A percentile compares a stretch with the other conserved stretches of the same genome.
Conservation (phyloP, 2,113 vertebrate genomes). For the Amphiprion ocellaris region DNA sequence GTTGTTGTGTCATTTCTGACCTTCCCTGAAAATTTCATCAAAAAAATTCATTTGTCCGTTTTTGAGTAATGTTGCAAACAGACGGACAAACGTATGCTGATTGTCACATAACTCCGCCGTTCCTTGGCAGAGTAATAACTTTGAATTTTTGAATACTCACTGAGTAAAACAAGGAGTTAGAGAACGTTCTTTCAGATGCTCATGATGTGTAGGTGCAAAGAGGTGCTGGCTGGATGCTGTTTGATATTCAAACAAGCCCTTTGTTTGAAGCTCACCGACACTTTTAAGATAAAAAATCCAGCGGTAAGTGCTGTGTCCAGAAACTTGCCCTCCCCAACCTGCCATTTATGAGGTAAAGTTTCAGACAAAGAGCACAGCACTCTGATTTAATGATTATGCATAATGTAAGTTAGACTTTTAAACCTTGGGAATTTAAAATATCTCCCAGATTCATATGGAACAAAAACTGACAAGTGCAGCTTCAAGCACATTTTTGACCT, state of each 20-base stretch:
- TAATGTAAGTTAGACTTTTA: constrained; percentile 24
- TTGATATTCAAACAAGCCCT: background rate
- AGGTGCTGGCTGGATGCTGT: background rate
- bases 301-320: background rate
- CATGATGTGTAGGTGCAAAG: no score
- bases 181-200: no score
- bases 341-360: constrained; percentile 23
- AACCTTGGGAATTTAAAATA: constrained; percentile 28
- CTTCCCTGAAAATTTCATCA: no score
- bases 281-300: background rate
- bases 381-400: constrained; percentile 20
- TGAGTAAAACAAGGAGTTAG: no score
- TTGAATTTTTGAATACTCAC: no score
- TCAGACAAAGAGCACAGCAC: constrained; percentile 1
- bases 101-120: no score
- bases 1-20: no score
- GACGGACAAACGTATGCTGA: no score
- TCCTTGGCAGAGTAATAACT: no score
- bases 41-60: no score
- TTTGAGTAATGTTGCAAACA: no score
- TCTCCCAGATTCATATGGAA: constrained; percentile 23
- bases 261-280: background rate
- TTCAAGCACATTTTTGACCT: constrained; percentile 31
- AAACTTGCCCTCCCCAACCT: constrained; percentile 6
- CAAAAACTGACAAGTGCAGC: constrained; percentile 14